Evolutionary conservation across 2,888 invertebrate genomes (phyloP), one percentile per base, ranked within the genome.

Genomic region (Dicyrtomina minuta): DNA sequence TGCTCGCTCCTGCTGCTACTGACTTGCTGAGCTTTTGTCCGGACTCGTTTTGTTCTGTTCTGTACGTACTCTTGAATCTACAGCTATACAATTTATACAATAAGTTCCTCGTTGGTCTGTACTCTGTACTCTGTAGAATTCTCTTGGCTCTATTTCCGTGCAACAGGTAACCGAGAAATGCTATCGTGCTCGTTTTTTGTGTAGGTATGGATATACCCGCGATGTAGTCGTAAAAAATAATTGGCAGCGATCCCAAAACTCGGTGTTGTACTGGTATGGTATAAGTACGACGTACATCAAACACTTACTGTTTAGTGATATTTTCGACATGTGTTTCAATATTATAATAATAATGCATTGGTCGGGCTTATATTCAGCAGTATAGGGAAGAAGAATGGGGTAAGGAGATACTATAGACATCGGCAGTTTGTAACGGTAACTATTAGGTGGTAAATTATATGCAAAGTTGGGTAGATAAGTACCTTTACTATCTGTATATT

Each of bases 191-290:
- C 60, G 2, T 27, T 24, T 43, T 41, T 22, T n/a, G n/a, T n/a
- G n/a, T n/a, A n/a, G n/a, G n/a, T n/a, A n/a, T 43, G 20, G 12
- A 53, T 43, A n/a, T 62, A 62, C 33, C 17, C 33, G 20, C 62
- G 49, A 62, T 33, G 62, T 61, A 51, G 49, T 67, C 69, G 55
- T 70, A 72, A 76, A 76, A 76, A 76, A 76, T 76, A 76, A 74
- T 77, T 77, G 76, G 76, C 76, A 77, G 70, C 72, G 74, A 69
- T 75, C 76, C 76, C 72, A 72, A 70, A 59, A 58, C 33, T 66
- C 27, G 26, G 55, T 58, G 17, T 58, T n/a, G 39, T 39, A 58
- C 27, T 55, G 33, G 6, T 22, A 3, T 27, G n/a, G 27, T 17
- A 4, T n/a, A n/a, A n/a, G 33, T 33, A 33, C 33, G 4, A 33